Conservation (phyloP, 2,888 invertebrate genomes). For the Oxyscelio sp. region DNA sequence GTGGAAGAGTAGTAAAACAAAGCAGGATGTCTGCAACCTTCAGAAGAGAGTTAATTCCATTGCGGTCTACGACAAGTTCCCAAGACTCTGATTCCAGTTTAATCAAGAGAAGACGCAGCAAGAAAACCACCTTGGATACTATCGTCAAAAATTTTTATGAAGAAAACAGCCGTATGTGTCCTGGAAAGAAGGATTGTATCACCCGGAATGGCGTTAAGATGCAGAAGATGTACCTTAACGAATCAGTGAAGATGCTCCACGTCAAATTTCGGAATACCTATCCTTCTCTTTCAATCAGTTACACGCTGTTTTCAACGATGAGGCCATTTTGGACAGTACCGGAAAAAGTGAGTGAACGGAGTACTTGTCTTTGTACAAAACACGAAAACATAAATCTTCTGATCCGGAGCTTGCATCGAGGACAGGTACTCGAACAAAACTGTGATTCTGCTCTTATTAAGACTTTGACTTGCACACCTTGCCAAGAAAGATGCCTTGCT, state of each 20-base stretch:
- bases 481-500: neutral
- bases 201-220: conserved; percentile 30
- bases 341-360: conserved; percentile 29
- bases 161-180: conserved; percentile 44
- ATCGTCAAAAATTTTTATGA: conserved; percentile 19
- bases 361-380: conserved; percentile 47
- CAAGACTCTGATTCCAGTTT: conserved; percentile 8
- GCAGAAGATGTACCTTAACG: conserved; percentile 47
- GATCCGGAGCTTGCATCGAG: conserved; percentile 23
- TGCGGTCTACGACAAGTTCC: conserved; percentile 2
- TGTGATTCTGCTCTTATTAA: neutral
- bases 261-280: conserved; percentile 8
- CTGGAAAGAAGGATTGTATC: conserved; percentile 37
- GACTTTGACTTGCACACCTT: conserved; percentile 18
- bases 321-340: conserved; percentile 47
- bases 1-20: conserved; percentile 4
- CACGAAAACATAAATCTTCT: conserved; percentile 50
- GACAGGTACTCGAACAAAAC: conserved; percentile 9
- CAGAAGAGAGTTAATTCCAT: neutral
- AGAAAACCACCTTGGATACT: conserved; percentile 8
- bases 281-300: conserved; percentile 21
- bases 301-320: conserved; percentile 39
- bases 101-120: conserved; percentile 17
- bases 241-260: conserved; percentile 24
- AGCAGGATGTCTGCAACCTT: neutral